Evolutionary conservation across 2,113 vertebrate species (phyloP).

Genomic region (Accipiter virgatus): DNA sequence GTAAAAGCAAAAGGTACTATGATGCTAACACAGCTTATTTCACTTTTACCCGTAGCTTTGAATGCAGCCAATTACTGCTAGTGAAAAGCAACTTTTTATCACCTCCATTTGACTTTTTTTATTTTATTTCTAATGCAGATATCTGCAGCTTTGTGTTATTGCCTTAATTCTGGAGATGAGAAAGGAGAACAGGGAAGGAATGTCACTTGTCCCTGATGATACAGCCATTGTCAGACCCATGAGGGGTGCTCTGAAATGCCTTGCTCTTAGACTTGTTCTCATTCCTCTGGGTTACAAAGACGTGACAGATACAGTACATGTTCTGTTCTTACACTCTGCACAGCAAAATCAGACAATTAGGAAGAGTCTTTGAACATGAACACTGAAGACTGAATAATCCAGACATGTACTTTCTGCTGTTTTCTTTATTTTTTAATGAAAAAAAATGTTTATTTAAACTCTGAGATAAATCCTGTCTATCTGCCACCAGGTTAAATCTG

Average conservation of each 20-base stretch:
- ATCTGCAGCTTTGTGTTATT: neutral
- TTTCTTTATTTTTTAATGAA: neutral
- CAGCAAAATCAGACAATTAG: conserved; percentile 22
- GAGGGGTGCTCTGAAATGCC: conserved; percentile 14
- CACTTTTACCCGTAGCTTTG: neutral
- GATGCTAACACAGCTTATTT: neutral
- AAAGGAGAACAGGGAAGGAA: conserved; percentile 26
- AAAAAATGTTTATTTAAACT: conserved; percentile 20
- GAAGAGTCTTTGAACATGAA: neutral
- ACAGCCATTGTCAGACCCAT: conserved; percentile 3
- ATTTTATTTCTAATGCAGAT: neutral
- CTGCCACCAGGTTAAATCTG: neutral
- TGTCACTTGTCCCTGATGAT: conserved; percentile 5
- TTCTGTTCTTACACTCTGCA: conserved; percentile 11
- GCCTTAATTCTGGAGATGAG: conserved; percentile 18
- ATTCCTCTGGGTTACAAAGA: conserved; percentile 38
- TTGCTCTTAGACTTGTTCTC: conserved; percentile 28
- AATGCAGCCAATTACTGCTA: neutral
- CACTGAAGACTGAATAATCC: neutral
- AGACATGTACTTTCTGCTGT: neutral
- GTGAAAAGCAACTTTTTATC: neutral
- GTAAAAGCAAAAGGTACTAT: neutral
- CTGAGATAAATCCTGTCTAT: neutral
- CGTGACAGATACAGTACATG: neutral
- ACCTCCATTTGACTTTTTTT: neutral